Base-by-base conservation (phyloP, 2,797 vertebrate species). In the Pseudomugil tenellus region DNA sequence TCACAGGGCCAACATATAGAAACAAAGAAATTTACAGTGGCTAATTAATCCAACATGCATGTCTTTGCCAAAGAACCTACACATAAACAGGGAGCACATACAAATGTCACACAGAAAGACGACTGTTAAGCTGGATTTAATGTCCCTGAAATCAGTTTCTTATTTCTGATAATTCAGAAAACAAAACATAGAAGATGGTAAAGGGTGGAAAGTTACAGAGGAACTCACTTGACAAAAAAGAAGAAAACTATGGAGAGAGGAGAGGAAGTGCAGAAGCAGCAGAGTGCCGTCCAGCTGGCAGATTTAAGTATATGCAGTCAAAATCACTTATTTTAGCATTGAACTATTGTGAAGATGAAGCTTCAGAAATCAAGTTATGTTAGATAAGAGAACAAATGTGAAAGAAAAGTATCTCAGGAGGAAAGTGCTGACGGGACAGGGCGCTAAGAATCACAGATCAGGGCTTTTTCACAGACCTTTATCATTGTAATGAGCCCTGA, bases 401-500 rank as follows among this genome's bases (percentile, higher is more conserved):
- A 80, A 52, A 58, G 60, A 29, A 71, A 77, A 58, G 63, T 79
- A 69, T 54, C 34, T 51, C 0, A 6, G 37, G 16, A 37, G 52
- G 51, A 84, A 84, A 84, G 65, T 74, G 84, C 87, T 89, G 90
- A 89, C 74, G 19, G 63, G 71, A 66, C 48, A 0, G n/a, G 77
- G 70, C 35, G 54, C 0, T 10, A 19, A 48, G 72, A 78, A 82
- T 63, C 63, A 74, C 81, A 77, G 69, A 84, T 84, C 41, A 21
- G 59, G 60, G 53, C 66, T 82, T 84, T 85, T 86, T 59, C 77
- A 70, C 48, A 23, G 43, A 82, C 83, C 74, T 89, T 88, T 83
- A 72, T 91, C 79, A 85, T 87, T 85, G 41, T 85, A 84, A 89
- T 87, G 72, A 86, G 76, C 58, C 53, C 3, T 67, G 73, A 67